Conservation (phyloP, 2,888 invertebrate species). For the Ptilodon capucinus region DNA sequence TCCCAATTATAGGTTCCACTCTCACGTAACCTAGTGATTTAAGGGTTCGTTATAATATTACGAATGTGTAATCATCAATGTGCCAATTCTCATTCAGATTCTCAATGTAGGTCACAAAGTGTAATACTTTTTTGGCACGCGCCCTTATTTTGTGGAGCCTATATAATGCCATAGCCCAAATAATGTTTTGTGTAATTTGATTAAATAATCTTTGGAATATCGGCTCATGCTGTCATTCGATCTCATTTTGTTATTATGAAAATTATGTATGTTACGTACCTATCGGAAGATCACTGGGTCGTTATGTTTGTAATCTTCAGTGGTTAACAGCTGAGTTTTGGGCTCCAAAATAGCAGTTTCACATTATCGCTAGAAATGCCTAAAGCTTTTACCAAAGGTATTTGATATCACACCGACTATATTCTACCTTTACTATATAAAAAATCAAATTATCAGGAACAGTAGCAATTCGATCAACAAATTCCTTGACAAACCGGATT, state of each 20-base stretch:
- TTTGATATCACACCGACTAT: too few species aligned
- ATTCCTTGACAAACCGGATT: conserved; percentile 75
- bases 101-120: conserved; percentile 20
- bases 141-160: conserved; percentile 17
- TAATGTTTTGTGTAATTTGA: neutral
- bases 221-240: too few species aligned
- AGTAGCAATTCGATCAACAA: conserved; percentile 63
- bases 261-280: too few species aligned
- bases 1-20: conserved; percentile 35
- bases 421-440: too few species aligned
- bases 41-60: conserved; percentile 17
- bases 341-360: too few species aligned
- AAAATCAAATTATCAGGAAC: conserved; percentile 54
- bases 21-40: conserved; percentile 10
- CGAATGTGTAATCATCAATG: conserved; percentile 23
- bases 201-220: too few species aligned
- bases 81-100: conserved; percentile 35
- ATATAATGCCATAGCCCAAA: neutral
- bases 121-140: conserved; percentile 35
- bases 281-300: too few species aligned
- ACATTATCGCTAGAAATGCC: too few species aligned
- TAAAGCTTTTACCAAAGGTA: too few species aligned
- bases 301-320: too few species aligned
- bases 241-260: too few species aligned
- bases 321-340: too few species aligned